phyloP scores from a whole-genome alignment of 2,113 vertebrate species.

The Eretmochelys imbricata region DNA sequence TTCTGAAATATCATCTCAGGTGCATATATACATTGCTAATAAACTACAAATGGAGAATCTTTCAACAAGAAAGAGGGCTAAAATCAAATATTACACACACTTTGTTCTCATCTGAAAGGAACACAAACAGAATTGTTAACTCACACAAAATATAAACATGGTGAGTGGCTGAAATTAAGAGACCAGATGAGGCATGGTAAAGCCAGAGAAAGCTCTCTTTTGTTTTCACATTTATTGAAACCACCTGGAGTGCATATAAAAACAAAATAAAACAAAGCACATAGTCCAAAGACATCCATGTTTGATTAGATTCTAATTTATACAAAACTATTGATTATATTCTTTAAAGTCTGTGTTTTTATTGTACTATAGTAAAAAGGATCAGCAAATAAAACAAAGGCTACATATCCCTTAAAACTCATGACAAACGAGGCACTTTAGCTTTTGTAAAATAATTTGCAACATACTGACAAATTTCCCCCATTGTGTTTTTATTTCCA shows the following conservation, averaged over 20 bases:
- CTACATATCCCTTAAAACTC: neutral
- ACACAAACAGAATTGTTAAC: slow-evolving; percentile 12
- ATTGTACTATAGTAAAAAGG: neutral
- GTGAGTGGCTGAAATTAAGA: neutral
- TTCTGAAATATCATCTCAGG: neutral
- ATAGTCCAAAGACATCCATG: neutral
- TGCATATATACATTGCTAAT: neutral
- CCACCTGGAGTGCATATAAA: neutral
- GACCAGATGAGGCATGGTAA: neutral
- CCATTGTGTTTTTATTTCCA: neutral
- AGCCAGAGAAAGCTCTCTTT: neutral
- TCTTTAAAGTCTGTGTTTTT: slow-evolving; percentile 27
- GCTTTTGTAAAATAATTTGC: neutral
- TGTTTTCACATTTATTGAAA: slow-evolving; percentile 3
- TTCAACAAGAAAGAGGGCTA: neutral
- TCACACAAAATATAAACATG: neutral
- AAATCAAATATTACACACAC: neutral
- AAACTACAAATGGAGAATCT: neutral
- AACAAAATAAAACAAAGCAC: neutral
- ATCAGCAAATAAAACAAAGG: neutral
- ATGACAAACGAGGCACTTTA: neutral
- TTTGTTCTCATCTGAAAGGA: neutral
- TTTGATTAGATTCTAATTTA: slow-evolving; percentile 19
- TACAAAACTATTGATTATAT: neutral
- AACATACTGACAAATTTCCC: neutral